Evolutionary conservation across 2,888 invertebrate genomes (phyloP).

Genomic region (Orthonychiurus folsomi): DNA sequence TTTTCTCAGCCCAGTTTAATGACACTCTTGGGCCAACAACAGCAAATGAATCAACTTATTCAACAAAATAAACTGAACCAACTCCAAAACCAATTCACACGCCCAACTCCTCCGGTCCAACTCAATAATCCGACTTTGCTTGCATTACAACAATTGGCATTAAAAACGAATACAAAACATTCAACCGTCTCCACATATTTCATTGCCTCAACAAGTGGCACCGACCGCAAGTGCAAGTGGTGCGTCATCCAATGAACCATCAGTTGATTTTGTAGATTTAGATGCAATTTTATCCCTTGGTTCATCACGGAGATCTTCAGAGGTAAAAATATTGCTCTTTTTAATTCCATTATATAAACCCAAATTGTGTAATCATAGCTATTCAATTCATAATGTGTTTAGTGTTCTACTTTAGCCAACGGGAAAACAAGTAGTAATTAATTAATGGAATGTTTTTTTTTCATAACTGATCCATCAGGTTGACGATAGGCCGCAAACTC

Average conservation of each 20-base stretch:
- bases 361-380: too few species aligned
- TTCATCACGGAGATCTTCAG: neutral
- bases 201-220: conserved; percentile 26
- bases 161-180: conserved; percentile 31
- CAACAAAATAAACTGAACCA: neutral
- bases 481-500: conserved; percentile 10
- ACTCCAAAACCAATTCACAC: neutral
- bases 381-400: too few species aligned
- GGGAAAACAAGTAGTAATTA: too few species aligned
- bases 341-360: too few species aligned
- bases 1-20: neutral
- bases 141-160: conserved; percentile 32
- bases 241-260: neutral
- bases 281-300: neutral
- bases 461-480: too few species aligned
- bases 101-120: neutral
- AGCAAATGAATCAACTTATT: neutral
- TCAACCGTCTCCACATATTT: conserved; percentile 26
- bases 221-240: conserved; percentile 2
- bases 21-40: neutral
- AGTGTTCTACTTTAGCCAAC: too few species aligned
- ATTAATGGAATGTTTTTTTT: too few species aligned
- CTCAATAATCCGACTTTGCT: conserved; percentile 22
- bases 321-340: neutral
- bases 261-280: neutral